Conservation (phyloP, 2,888 invertebrate species). For the Oxytorus armatus region DNA sequence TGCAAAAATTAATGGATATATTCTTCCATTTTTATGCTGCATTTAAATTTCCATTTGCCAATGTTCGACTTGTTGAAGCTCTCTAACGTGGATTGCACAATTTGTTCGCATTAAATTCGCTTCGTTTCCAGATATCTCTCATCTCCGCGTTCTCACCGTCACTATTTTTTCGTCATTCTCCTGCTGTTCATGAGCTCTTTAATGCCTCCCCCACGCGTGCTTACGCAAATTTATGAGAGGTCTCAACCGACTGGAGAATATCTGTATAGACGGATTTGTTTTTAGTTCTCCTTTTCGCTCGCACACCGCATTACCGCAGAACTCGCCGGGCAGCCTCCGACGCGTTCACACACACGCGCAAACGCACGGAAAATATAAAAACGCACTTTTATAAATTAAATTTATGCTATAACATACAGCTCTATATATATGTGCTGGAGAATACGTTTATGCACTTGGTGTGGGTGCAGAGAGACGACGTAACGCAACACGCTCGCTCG, state of each 20-base stretch:
- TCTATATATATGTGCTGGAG: not conserved
- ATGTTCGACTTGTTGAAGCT: constrained; percentile 33
- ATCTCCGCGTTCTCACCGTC: not conserved
- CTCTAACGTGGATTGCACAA: constrained; percentile 62
- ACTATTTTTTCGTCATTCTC: constrained; percentile 10
- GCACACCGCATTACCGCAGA: constrained; percentile 45
- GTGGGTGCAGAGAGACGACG: constrained; percentile 55
- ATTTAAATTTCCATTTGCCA: constrained; percentile 25
- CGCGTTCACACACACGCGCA: constrained; percentile 5
- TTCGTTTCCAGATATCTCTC: constrained; percentile 18
- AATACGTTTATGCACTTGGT: not conserved
- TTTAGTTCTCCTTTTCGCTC: constrained; percentile 3
- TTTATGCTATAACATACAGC: constrained; percentile 10
- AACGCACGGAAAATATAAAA: constrained; percentile 7
- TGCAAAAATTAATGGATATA: too few relatives aligned
- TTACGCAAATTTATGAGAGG: constrained; percentile 54
- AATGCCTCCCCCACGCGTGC: constrained; percentile 47
- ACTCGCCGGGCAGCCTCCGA: constrained; percentile 43
- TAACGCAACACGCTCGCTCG: constrained; percentile 46
- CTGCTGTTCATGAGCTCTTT: constrained; percentile 1
- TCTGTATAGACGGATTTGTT: constrained; percentile 18
- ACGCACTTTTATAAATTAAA: constrained; percentile 31
- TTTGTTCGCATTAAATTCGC: constrained; percentile 62
- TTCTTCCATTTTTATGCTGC: constrained; percentile 3
- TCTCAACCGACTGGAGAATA: constrained; percentile 7